Evolutionary conservation across 2,888 invertebrate species (phyloP).

Genomic region (Monochamus alternatus): DNA sequence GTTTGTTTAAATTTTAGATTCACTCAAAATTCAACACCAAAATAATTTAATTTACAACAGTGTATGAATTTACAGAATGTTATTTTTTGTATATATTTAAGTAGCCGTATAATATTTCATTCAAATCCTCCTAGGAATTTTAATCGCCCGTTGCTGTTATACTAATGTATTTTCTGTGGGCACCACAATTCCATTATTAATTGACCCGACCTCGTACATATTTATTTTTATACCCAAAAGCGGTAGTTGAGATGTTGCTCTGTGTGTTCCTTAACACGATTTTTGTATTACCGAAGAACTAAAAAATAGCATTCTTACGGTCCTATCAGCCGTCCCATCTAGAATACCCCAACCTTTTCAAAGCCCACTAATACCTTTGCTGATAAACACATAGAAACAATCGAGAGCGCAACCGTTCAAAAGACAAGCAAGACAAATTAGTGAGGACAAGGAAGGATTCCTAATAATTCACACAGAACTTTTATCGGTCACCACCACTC

Average conservation of each 20-base stretch:
- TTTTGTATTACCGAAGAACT: slow-evolving; percentile 55
- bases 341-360: slow-evolving; percentile 63
- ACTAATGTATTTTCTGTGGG: background rate
- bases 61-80: no score
- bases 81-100: no score
- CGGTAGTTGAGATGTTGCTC: slow-evolving; percentile 56
- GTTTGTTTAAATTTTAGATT: no score
- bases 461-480: slow-evolving; percentile 67
- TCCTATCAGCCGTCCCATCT: slow-evolving; percentile 65
- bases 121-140: background rate
- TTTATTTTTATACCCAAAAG: slow-evolving; percentile 47
- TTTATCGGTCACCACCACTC: slow-evolving; percentile 33
- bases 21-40: no score
- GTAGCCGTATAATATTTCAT: no score
- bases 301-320: slow-evolving; percentile 66
- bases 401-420: slow-evolving; percentile 67
- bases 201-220: slow-evolving; percentile 37
- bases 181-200: slow-evolving; percentile 14
- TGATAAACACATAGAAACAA: slow-evolving; percentile 69
- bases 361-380: slow-evolving; percentile 65
- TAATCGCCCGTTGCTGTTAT: background rate
- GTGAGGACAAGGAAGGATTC: slow-evolving; percentile 67
- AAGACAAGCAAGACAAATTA: slow-evolving; percentile 69
- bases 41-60: no score
- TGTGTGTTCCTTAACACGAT: slow-evolving; percentile 61